A percentile compares a stretch with the other conserved stretches of the same genome.
These are phyloP conservation scores for Cheumatopsyche charites DNA, from an alignment of 1,140 invertebrate genomes.

Conservation along the genomic window DNA sequence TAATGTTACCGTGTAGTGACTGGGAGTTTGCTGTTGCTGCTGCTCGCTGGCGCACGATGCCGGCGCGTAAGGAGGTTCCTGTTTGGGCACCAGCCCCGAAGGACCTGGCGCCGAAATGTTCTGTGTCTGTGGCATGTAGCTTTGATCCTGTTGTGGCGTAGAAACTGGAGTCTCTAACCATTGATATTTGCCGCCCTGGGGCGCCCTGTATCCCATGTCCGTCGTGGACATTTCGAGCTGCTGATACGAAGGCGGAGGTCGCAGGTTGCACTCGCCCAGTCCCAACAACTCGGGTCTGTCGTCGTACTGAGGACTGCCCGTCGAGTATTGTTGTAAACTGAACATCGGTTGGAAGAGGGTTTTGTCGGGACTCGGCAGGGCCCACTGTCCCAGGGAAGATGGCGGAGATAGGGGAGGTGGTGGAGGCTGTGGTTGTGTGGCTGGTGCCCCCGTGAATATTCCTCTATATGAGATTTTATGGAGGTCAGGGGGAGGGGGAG, in stretches of 20 bases:
- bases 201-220: constrained; percentile 50
- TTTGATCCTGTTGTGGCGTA: constrained; percentile 37
- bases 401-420: constrained; percentile 60
- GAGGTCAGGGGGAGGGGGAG: constrained; percentile 55
- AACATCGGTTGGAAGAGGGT: constrained; percentile 65
- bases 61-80: constrained; percentile 71
- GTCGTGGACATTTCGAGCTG: constrained; percentile 31
- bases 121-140: constrained; percentile 49
- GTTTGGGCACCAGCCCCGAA: constrained; percentile 72
- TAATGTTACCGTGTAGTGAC: constrained; percentile 71
- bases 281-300: constrained; percentile 66
- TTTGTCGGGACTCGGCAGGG: constrained; percentile 68
- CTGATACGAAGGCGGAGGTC: constrained; percentile 42
- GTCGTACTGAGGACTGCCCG: constrained; percentile 59
- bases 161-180: constrained; percentile 64
- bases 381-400: constrained; percentile 57
- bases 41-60: constrained; percentile 55
- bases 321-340: constrained; percentile 56
- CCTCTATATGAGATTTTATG: constrained; percentile 73
- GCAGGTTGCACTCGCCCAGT: constrained; percentile 61
- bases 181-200: constrained; percentile 63
- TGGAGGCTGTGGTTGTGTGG: constrained; percentile 59
- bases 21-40: constrained; percentile 53
- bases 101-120: constrained; percentile 60
- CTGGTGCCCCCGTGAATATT: constrained; percentile 70